Base-by-base conservation (phyloP, 2,113 vertebrate species). In the Pleuronectes platessa region DNA sequence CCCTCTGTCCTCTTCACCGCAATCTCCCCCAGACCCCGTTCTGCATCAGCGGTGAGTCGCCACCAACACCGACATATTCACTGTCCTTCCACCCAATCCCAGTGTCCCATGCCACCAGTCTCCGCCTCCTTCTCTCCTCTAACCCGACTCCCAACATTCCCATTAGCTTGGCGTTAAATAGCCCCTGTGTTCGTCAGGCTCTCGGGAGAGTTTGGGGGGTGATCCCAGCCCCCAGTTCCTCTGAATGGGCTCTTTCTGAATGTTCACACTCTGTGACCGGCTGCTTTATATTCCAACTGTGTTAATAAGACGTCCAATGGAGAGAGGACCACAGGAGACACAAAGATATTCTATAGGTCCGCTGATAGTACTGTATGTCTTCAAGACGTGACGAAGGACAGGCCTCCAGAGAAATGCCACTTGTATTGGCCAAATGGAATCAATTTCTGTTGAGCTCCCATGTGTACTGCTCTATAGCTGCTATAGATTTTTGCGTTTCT, bases 221-320 rank as follows among this genome's bases (percentile, higher is more conserved):
- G 62, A 81, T 79, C 81, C 88, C 78, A 81, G 76, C 75, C 84
- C 85, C 85, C 88, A 71, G 58, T 62, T 78, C 66, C 53, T 58
- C 65, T 93, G 78, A 93, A 93, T 92, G 90, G 78, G 45, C 85
- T 81, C 91, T 90, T 93, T 92, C 88, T 92, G 74, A 90, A 81
- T 89, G 89, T 88, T 91, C 92, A 92, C 85, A 68, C 84, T 90
- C 81, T 92, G 92, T 90, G 90, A 92, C 90, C 85, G 40, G 75
- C 85, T 91, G 89, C 85, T 92, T 90, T 90, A 78, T 90, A 90
- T 89, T 90, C 86, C 73, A 73, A 81, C 79, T 73, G 80, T 82
- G 81, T 88, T 92, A 92, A 89, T 90, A 91, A 88, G 89, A 87
- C 59, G 61, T 89, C 85, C 76, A 74, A 40, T 60, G 64, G 76